Base-by-base conservation (phyloP, 2,113 vertebrate genomes). In the Menura novaehollandiae region DNA sequence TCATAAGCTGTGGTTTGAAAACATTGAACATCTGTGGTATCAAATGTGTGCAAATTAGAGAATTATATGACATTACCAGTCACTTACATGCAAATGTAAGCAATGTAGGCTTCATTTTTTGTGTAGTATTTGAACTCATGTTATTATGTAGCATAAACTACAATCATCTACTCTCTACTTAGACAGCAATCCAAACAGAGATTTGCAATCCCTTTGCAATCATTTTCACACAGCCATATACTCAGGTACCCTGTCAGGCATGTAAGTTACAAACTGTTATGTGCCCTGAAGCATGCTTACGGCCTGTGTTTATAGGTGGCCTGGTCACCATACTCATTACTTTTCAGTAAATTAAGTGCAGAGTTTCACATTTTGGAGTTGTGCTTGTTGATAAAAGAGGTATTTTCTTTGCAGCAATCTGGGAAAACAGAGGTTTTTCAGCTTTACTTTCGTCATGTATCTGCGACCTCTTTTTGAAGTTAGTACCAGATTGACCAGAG, bases 31-130 rank as follows among this genome's bases (percentile, higher is more conserved):
- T 91, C 94, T 94, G 95, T 68, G 66, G 68, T 89, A 91, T 75
- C 89, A 84, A 94, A 84, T 90, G 72, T 86, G 88, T 72, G 64
- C 88, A 97, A 96, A 97, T 96, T 80, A 94, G 85, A 89, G 92
- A 90, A 96, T 96, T 92, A 69, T 88, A 91, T 80, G 92, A 89
- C 81, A 93, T 93, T 91, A 91, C 46, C 60, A 97, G 78, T 73
- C 71, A 93, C 82, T 96, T 92, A 95, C 60, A 96, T 87, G 94
- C 73, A 96, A 95, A 97, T 89, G 46, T 77, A 85, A 96, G 67
- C 55, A 81, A 93, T 37, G 41, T 17, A 71, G 33, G 49, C 76
- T 72, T 90, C 41, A 53, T 73, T 90, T 89, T 85, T 92, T 67
- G 75, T 85, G 78, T 41, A 72, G 59, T 26, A 78, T 90, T 82